Percentiles rank a stretch among this genome's conserved stretches.
phyloP scores from a whole-genome alignment of 2,797 vertebrate genomes.

The Microctenopoma steveboyesi region DNA sequence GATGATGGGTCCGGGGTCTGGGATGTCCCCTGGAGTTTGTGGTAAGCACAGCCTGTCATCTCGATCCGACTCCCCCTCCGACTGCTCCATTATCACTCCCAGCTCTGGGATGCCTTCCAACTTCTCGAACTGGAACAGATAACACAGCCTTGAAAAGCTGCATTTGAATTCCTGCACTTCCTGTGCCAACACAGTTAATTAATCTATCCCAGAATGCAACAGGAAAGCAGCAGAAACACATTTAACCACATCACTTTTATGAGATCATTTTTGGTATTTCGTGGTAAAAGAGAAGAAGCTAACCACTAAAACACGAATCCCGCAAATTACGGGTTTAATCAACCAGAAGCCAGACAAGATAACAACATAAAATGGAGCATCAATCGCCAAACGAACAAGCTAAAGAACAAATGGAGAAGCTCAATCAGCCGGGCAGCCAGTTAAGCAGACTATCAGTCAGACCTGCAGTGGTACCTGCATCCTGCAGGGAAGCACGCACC shows the following conservation, averaged over 20 bases:
- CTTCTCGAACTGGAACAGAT: slow-evolving; percentile 83
- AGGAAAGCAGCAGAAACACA: not conserved
- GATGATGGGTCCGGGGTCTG: slow-evolving; percentile 65
- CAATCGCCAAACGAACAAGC: slow-evolving; percentile 13
- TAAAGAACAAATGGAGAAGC: slow-evolving; percentile 20
- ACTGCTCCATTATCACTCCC: slow-evolving; percentile 72
- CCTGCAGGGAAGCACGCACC: not conserved
- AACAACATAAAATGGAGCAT: slow-evolving; percentile 14
- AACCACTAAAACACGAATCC: not conserved
- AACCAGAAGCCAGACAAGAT: slow-evolving; percentile 4
- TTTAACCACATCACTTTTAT: not conserved
- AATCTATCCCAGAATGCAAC: slow-evolving; percentile 42
- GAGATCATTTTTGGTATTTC: too few relatives aligned
- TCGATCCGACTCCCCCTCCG: slow-evolving; percentile 76
- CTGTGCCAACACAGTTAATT: slow-evolving; percentile 18
- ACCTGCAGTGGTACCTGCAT: slow-evolving; percentile 6
- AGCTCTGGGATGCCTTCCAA: slow-evolving; percentile 85
- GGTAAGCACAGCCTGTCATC: slow-evolving; percentile 79
- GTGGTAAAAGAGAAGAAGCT: too few relatives aligned
- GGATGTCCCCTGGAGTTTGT: slow-evolving; percentile 68
- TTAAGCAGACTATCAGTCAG: slow-evolving; percentile 15
- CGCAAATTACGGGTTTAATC: slow-evolving; percentile 23
- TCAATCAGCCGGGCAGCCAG: slow-evolving; percentile 21
- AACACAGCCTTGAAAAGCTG: slow-evolving; percentile 22
- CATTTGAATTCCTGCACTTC: slow-evolving; percentile 9